These are phyloP conservation scores for Prorops nasuta DNA, from an alignment of 1,140 invertebrate species.

Conservation along the genomic window DNA sequence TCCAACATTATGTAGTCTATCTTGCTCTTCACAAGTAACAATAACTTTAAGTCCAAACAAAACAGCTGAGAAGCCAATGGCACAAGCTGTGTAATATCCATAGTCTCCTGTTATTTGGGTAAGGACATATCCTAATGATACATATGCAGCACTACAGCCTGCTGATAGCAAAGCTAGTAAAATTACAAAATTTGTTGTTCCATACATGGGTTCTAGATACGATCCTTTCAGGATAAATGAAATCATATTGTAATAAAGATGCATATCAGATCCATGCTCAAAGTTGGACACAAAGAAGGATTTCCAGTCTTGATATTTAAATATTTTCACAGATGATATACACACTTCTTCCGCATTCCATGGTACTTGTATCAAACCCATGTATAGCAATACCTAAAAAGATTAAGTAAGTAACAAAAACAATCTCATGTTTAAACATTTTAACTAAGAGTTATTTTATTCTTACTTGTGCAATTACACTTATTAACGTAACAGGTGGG, in stretches of 20 bases:
- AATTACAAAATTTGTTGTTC: constrained; percentile 60
- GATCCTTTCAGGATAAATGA: constrained; percentile 68
- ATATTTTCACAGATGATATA: constrained; percentile 60
- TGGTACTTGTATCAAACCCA: constrained; percentile 56
- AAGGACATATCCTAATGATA: constrained; percentile 49
- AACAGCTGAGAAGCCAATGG: constrained; percentile 67
- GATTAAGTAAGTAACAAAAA: not conserved
- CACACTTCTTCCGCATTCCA: constrained; percentile 62
- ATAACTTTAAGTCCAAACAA: constrained; percentile 72
- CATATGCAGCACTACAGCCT: constrained; percentile 59
- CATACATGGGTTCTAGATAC: constrained; percentile 61
- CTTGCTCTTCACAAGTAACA: constrained; percentile 53
- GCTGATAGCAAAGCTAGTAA: constrained; percentile 60
- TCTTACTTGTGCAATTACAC: constrained; percentile 57
- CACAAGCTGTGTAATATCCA: constrained; percentile 60
- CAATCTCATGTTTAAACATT: too few relatives aligned
- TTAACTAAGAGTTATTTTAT: constrained; percentile 4
- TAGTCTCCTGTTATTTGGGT: constrained; percentile 47
- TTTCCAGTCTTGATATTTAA: constrained; percentile 59
- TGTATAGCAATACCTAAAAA: constrained; percentile 54
- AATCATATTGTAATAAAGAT: constrained; percentile 75
- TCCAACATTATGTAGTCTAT: constrained; percentile 50
- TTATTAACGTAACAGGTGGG: constrained; percentile 63
- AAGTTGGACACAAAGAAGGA: constrained; percentile 64
- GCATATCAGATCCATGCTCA: constrained; percentile 71